phyloP scores from a whole-genome alignment of 2,888 invertebrate genomes.

The Hypsopygia costalis region DNA sequence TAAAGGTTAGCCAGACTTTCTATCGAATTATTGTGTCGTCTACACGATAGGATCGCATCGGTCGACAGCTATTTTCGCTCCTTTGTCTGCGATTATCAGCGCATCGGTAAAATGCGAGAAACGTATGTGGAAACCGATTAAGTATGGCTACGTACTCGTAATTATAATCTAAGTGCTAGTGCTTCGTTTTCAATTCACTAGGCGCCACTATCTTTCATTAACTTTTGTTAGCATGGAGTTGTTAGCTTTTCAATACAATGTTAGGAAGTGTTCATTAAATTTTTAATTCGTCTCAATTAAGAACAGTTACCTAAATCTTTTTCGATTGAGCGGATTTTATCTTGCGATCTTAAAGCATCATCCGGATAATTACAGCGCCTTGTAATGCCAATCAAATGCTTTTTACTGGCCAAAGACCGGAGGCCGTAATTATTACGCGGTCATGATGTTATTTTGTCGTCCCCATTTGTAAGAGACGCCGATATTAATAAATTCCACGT shows the following conservation, averaged over 20 bases:
- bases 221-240: too few relatives aligned
- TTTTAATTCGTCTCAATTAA: too few relatives aligned
- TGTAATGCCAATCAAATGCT: background rate
- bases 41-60: slow-evolving; percentile 14
- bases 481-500: slow-evolving; percentile 33
- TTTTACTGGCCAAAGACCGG: background rate
- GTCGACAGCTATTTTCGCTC: slow-evolving; percentile 45
- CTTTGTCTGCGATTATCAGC: slow-evolving; percentile 51
- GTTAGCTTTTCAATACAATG: too few relatives aligned
- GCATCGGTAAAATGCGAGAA: slow-evolving; percentile 18
- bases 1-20: slow-evolving; percentile 52
- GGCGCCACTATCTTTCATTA: too few relatives aligned
- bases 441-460: slow-evolving; percentile 1
- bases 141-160: too few relatives aligned
- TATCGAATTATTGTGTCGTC: slow-evolving; percentile 47
- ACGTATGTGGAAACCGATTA: background rate
- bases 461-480: slow-evolving; percentile 30
- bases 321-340: too few relatives aligned
- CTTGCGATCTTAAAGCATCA: too few relatives aligned
- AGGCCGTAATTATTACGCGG: slow-evolving; percentile 1
- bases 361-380: too few relatives aligned
- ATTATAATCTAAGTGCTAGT: too few relatives aligned
- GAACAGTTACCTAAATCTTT: too few relatives aligned
- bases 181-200: too few relatives aligned
- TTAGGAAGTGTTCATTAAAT: too few relatives aligned